Percentiles rank a stretch among this genome's conserved stretches.
Conservation (phyloP, 2,113 vertebrate genomes). For the Acrocephalus kingi region DNA sequence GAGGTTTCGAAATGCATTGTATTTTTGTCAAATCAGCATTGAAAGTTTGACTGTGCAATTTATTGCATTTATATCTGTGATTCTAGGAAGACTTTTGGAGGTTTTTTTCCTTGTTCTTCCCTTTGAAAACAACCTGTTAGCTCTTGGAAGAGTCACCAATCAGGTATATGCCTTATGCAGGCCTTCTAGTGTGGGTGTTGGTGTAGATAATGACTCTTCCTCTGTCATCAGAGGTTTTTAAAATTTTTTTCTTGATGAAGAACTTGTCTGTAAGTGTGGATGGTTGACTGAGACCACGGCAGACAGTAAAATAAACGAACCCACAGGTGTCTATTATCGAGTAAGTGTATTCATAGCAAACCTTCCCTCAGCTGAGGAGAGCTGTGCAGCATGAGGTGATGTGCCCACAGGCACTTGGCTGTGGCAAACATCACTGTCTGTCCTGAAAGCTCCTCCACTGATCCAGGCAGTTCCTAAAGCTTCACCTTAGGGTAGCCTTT, state of each 20-base stretch:
- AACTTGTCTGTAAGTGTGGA: background rate
- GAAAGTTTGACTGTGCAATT: background rate
- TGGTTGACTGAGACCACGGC: background rate
- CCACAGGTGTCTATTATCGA: background rate
- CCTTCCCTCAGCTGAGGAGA: background rate
- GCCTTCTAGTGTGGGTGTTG: background rate
- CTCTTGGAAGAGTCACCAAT: background rate
- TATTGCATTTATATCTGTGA: background rate
- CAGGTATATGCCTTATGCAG: fast-evolving
- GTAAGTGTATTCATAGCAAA: background rate
- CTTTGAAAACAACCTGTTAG: background rate
- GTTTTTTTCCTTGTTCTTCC: no score
- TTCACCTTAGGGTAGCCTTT: background rate
- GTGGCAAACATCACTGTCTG: background rate
- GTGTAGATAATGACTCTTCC: background rate
- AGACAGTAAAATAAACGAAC: background rate
- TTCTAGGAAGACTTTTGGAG: background rate
- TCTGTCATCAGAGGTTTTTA: background rate
- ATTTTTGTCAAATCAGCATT: background rate
- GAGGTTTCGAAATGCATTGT: background rate
- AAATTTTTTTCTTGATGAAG: background rate
- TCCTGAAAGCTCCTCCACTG: background rate
- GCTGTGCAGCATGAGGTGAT: background rate
- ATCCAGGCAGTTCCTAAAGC: background rate
- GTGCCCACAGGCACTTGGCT: background rate